These are phyloP conservation scores for Gymnarchus niloticus DNA, from an alignment of 2,113 vertebrate species.

Conservation along the genomic window DNA sequence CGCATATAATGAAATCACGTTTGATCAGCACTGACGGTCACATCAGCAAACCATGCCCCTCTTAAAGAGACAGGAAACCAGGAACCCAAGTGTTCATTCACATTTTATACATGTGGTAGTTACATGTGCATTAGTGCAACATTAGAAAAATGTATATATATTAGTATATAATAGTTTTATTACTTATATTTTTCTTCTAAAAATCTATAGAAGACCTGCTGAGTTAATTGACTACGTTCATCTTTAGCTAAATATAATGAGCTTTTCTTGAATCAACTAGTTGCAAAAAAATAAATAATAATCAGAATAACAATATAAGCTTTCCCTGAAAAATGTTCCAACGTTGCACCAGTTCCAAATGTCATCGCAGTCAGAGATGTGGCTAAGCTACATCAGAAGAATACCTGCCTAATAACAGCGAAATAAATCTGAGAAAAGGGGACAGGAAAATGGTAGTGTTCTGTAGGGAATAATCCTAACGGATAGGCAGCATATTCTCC, in stretches of 20 bases:
- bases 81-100: neutral
- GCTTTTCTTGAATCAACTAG: neutral
- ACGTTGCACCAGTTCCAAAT: neutral
- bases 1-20: neutral
- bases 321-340: neutral
- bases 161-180: neutral
- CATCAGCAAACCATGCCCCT: neutral
- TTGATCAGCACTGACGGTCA: neutral
- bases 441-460: conserved; percentile 23
- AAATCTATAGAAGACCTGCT: neutral
- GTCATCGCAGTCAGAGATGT: neutral
- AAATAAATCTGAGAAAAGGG: neutral
- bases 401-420: neutral
- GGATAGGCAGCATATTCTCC: conserved; percentile 52
- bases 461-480: conserved; percentile 55
- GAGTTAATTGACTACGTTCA: neutral
- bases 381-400: neutral
- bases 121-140: neutral
- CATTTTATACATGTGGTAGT: neutral
- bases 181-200: neutral
- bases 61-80: neutral
- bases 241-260: neutral
- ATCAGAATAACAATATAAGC: neutral
- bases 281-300: neutral
- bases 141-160: neutral